A percentile compares a stretch with the other conserved stretches of the same genome.
These are phyloP conservation scores for Onychomys torridus DNA, from an alignment of 2,797 vertebrate species.

Conservation along the genomic window DNA sequence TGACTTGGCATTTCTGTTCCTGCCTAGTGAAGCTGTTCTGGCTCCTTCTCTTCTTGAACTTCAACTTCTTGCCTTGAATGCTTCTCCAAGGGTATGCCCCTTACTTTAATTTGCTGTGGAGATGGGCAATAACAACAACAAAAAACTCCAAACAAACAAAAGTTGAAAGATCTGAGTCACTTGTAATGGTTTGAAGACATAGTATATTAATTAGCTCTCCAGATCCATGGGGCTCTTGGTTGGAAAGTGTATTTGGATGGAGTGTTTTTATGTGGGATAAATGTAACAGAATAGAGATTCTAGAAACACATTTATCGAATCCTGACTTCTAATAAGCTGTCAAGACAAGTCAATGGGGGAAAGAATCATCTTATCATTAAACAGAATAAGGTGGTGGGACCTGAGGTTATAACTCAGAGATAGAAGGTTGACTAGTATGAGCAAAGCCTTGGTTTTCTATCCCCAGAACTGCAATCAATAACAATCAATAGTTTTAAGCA, in stretches of 20 bases:
- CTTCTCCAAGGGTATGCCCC: not conserved
- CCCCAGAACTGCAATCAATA: not conserved
- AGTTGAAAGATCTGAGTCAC: not conserved
- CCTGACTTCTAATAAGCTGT: slow-evolving; percentile 45
- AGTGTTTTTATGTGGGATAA: slow-evolving; percentile 46
- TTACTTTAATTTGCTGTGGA: not conserved
- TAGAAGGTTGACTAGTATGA: not conserved
- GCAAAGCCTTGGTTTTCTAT: not conserved
- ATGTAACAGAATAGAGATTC: slow-evolving; percentile 15
- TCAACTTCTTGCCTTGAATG: not conserved
- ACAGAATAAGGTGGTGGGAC: not conserved
- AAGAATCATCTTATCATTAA: slow-evolving; percentile 16
- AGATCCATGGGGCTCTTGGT: not conserved
- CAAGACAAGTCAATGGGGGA: not conserved
- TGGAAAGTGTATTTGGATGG: slow-evolving; percentile 35
- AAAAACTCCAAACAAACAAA: not conserved
- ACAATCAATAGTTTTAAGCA: not conserved
- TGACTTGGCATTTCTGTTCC: not conserved
- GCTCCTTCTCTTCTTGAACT: not conserved
- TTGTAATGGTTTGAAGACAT: slow-evolving; percentile 1
- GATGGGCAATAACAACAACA: not conserved
- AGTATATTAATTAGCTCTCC: not conserved
- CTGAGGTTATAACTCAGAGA: not conserved
- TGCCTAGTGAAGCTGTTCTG: not conserved
- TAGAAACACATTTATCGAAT: slow-evolving; percentile 53